These are phyloP conservation scores for Zoanthus sansibaricus DNA, from an alignment of 92 coral and sea anemone species.

Conservation along the genomic window DNA sequence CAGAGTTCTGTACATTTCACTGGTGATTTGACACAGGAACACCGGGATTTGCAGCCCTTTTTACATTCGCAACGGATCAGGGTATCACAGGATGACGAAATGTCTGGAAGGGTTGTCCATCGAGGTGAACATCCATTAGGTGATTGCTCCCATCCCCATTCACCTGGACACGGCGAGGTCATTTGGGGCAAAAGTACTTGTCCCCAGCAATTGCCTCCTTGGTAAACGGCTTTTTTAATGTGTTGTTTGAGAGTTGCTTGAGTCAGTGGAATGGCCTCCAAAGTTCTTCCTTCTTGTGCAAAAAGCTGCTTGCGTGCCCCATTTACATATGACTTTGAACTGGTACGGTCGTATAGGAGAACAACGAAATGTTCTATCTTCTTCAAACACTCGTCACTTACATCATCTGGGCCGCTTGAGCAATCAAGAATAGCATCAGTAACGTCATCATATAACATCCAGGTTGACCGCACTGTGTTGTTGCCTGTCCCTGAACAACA, in stretches of 20 bases:
- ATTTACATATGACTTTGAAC: slow-evolving; percentile 1
- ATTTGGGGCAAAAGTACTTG: not conserved
- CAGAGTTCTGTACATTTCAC: not conserved
- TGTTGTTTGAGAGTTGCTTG: slow-evolving; percentile 6
- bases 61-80: not conserved
- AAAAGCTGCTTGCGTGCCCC: slow-evolving; percentile 6
- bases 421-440: slow-evolving; percentile 8
- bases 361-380: slow-evolving; percentile 14
- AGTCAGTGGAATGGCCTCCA: slow-evolving; percentile 1
- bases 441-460: slow-evolving; percentile 25
- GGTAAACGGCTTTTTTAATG: slow-evolving; percentile 7
- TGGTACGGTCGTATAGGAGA: slow-evolving; percentile 11
- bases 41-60: not conserved
- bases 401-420: slow-evolving; percentile 19
- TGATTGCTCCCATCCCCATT: not conserved
- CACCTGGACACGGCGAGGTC: not conserved
- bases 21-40: not conserved
- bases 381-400: slow-evolving; percentile 12
- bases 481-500: not conserved
- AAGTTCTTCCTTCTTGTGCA: slow-evolving; percentile 7
- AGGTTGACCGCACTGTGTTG: slow-evolving; percentile 17
- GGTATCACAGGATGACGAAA: slow-evolving; percentile 5
- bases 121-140: not conserved
- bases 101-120: not conserved
- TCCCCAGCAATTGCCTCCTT: slow-evolving; percentile 8